These are phyloP conservation scores for Drosophila kikkawai DNA, from an alignment of 1,140 invertebrate genomes.

Conservation along the genomic window DNA sequence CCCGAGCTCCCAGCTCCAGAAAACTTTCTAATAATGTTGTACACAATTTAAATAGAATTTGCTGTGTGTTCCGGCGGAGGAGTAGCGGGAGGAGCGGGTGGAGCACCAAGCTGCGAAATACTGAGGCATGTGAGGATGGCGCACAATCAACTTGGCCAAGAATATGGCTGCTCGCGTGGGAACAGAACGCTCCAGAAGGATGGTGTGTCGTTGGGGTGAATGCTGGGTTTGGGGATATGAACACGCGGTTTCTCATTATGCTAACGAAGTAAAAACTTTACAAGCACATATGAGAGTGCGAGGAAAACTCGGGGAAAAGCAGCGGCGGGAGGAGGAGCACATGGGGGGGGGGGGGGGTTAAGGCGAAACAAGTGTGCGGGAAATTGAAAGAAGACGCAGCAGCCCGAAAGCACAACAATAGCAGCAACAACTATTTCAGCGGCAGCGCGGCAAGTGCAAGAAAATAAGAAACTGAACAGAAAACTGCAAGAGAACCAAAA, in stretches of 20 bases:
- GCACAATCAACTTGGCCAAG: constrained; percentile 72
- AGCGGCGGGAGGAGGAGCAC: neutral
- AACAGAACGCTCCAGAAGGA: constrained; percentile 3
- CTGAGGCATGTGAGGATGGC: constrained; percentile 60
- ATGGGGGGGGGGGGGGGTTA: neutral
- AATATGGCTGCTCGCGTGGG: constrained; percentile 50
- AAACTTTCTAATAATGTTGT: constrained; percentile 85
- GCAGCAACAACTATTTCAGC: constrained; percentile 30
- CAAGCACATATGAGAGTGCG: constrained; percentile 81
- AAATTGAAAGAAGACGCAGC: constrained; percentile 68
- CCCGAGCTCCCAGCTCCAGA: constrained; percentile 24
- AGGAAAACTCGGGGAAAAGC: constrained; percentile 31
- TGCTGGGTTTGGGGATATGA: constrained; percentile 61
- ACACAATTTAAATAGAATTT: constrained; percentile 85
- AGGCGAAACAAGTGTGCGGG: constrained; percentile 38
- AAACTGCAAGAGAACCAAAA: neutral
- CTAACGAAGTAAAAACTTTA: constrained; percentile 84
- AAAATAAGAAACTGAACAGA: constrained; percentile 37
- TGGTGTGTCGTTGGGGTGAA: neutral
- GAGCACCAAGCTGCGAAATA: constrained; percentile 57
- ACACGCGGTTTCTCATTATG: constrained; percentile 84
- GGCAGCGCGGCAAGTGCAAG: constrained; percentile 44
- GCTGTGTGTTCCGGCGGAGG: constrained; percentile 43
- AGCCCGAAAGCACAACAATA: constrained; percentile 69
- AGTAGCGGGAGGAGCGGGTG: neutral